Percentiles rank a stretch among this genome's conserved stretches.
These are phyloP conservation scores for Cotesia glomerata DNA, from an alignment of 1,140 invertebrate species.

Conservation along the genomic window DNA sequence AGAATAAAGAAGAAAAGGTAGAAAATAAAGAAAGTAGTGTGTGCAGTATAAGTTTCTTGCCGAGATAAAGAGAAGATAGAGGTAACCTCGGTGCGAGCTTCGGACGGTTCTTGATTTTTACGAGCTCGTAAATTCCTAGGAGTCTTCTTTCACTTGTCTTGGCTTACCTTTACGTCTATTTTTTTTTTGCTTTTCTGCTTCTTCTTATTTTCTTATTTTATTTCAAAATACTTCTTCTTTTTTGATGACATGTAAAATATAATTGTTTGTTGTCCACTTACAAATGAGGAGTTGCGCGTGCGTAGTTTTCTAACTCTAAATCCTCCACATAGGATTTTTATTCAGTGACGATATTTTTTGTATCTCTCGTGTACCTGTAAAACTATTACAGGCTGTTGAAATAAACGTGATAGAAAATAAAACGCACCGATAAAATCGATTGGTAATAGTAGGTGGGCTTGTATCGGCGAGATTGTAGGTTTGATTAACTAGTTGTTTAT, in stretches of 20 bases:
- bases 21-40: neutral
- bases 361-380: neutral
- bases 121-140: constrained; percentile 61
- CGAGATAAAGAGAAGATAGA: constrained; percentile 39
- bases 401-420: constrained; percentile 2
- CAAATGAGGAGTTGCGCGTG: too few species aligned
- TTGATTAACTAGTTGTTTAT: constrained; percentile 60
- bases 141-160: constrained; percentile 25
- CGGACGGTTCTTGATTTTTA: constrained; percentile 64
- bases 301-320: too few species aligned
- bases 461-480: constrained; percentile 51
- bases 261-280: too few species aligned
- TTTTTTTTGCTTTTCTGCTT: constrained; percentile 2
- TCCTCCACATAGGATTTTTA: too few species aligned
- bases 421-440: constrained; percentile 8
- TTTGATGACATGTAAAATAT: too few species aligned
- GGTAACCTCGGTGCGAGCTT: constrained; percentile 57
- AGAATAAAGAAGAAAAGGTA: neutral
- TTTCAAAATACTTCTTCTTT: constrained; percentile 22
- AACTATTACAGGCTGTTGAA: neutral
- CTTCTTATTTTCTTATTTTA: constrained; percentile 13
- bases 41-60: constrained; percentile 11
- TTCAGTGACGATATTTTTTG: too few species aligned
- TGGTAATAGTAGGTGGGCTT: neutral
- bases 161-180: neutral